These are phyloP conservation scores for Brachyrhaphis roseni DNA, from an alignment of 2,797 vertebrate species.

Conservation along the genomic window DNA sequence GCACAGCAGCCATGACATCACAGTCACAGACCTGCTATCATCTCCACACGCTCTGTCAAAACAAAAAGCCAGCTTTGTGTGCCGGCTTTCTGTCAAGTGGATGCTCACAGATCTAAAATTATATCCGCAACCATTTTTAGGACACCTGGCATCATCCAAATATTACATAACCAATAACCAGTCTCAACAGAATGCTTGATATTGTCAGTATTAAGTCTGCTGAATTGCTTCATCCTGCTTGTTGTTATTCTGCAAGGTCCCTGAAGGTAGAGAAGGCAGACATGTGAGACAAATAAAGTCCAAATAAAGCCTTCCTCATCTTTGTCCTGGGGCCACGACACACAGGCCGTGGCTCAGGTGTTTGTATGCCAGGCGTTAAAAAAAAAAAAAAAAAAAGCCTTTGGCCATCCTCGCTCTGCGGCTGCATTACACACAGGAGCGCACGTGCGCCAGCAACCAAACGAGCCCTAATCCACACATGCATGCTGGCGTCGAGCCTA, in stretches of 20 bases:
- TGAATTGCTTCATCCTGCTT: not conserved
- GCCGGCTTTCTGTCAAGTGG: not conserved
- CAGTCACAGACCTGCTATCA: constrained; percentile 47
- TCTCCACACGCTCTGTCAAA: constrained; percentile 33
- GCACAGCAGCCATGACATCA: constrained; percentile 56
- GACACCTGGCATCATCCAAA: not conserved
- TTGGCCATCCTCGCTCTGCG: constrained; percentile 59
- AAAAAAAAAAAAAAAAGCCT: constrained; percentile 39
- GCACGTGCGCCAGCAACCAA: constrained; percentile 55
- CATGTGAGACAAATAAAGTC: constrained; percentile 17
- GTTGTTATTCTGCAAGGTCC: not conserved
- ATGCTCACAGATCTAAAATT: constrained; percentile 5
- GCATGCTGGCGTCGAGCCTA: constrained; percentile 76
- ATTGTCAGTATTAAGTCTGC: not conserved
- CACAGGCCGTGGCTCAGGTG: constrained; percentile 48
- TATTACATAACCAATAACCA: constrained; percentile 7
- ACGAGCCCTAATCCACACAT: constrained; percentile 72
- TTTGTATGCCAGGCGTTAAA: constrained; percentile 38
- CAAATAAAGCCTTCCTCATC: constrained; percentile 20
- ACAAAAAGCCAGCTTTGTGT: constrained; percentile 47
- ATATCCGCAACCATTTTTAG: constrained; percentile 2
- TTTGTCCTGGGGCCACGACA: constrained; percentile 29
- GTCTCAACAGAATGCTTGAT: not conserved
- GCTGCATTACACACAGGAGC: constrained; percentile 46
- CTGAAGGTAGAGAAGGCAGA: not conserved